These are phyloP conservation scores for Anomalospiza imberbis DNA, from an alignment of 2,797 vertebrate genomes.

Conservation along the genomic window DNA sequence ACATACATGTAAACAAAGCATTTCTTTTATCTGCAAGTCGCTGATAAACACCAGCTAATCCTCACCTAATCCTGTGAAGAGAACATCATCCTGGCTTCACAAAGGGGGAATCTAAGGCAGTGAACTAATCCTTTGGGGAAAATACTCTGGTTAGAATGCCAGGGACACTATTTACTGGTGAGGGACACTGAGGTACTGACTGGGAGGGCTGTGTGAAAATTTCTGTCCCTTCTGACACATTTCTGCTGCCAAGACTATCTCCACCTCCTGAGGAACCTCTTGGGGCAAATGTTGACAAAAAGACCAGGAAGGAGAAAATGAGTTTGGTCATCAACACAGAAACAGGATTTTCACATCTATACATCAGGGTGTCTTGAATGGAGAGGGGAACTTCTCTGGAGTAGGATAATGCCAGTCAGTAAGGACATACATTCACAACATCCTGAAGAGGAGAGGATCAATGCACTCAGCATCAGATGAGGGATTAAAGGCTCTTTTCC, in stretches of 20 bases:
- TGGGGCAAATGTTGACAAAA: not conserved
- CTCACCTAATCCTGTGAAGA: slow-evolving; percentile 39
- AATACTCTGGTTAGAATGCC: not conserved
- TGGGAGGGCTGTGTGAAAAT: not conserved
- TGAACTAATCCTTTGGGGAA: not conserved
- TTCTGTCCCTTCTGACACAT: not conserved
- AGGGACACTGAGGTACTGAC: not conserved
- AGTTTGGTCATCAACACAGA: not conserved
- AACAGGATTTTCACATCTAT: not conserved
- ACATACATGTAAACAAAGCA: not conserved
- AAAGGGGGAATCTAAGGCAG: not conserved
- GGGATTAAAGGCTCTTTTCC: slow-evolving; percentile 36
- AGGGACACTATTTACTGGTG: not conserved
- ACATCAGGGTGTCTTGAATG: not conserved
- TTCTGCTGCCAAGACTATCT: not conserved
- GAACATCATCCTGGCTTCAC: slow-evolving; percentile 7
- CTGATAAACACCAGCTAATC: slow-evolving; percentile 45
- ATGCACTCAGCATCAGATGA: not conserved
- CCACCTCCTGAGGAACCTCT: not conserved
- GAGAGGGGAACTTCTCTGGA: not conserved
- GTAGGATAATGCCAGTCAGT: not conserved
- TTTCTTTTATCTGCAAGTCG: not conserved
- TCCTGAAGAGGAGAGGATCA: not conserved
- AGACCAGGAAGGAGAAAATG: not conserved
- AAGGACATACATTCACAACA: not conserved